Conservation (phyloP, 2,113 vertebrate species). For the Leptocoma aspasia region DNA sequence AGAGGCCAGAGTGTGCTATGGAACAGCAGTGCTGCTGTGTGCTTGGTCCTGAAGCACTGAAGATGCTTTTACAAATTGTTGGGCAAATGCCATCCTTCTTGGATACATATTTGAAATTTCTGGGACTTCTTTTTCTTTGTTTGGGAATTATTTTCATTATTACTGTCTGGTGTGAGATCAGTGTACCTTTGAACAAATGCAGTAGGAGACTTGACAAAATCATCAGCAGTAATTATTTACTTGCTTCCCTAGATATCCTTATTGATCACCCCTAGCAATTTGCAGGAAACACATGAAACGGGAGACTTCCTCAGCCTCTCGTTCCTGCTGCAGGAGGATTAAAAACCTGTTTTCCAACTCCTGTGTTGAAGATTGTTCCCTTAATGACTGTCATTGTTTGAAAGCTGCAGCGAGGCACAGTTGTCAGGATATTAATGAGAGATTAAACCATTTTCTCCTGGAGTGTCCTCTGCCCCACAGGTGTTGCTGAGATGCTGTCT, state of each 20-base stretch:
- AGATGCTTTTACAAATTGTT: not conserved
- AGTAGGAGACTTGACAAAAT: not conserved
- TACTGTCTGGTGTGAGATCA: not conserved
- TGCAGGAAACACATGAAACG: not conserved
- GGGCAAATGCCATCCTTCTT: not conserved
- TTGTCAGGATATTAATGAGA: not conserved
- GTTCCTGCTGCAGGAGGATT: not conserved
- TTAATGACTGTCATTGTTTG: not conserved
- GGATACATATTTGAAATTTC: not conserved
- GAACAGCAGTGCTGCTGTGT: not conserved
- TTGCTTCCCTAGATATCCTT: not conserved
- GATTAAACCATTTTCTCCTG: not conserved
- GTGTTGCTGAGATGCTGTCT: not conserved
- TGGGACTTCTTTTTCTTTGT: not conserved
- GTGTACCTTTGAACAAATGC: not conserved
- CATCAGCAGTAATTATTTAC: not conserved
- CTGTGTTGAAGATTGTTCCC: not conserved
- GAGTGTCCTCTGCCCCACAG: not conserved
- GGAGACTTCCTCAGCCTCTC: not conserved
- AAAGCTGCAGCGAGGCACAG: not conserved
- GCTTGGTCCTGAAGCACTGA: not conserved
- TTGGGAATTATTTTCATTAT: not conserved
- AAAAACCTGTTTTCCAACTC: not conserved
- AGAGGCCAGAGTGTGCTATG: not conserved
- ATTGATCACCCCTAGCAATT: not conserved